Conservation (phyloP, 2,888 invertebrate species). For the Heliconius charithonia region DNA sequence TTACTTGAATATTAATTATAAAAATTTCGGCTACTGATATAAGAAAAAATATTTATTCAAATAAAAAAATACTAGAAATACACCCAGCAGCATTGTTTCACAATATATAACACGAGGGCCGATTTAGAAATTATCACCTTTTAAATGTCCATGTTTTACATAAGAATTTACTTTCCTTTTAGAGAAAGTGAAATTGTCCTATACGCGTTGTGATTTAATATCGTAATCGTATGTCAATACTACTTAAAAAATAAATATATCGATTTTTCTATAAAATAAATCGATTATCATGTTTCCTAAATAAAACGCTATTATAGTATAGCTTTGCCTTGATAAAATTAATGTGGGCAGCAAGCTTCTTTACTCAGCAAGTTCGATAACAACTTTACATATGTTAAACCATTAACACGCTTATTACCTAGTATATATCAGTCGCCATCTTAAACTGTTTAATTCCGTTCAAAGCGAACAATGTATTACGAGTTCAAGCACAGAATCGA, state of each 20-base stretch:
- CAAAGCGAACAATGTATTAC: conserved; percentile 45
- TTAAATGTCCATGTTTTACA: conserved; percentile 43
- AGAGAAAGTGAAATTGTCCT: conserved; percentile 47
- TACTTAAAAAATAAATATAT: neutral
- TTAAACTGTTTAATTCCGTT: conserved; percentile 44
- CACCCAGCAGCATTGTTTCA: neutral
- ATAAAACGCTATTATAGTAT: neutral
- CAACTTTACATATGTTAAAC: conserved; percentile 22
- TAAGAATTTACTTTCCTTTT: conserved; percentile 48
- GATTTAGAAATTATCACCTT: conserved; percentile 39
- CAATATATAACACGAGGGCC: conserved; percentile 6
- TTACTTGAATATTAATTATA: too few species aligned
- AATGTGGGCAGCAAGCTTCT: conserved; percentile 16
- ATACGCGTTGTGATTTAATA: conserved; percentile 26
- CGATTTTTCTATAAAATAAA: conserved; percentile 3
- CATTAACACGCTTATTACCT: conserved; percentile 25
- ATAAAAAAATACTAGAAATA: neutral
- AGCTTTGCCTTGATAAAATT: neutral
- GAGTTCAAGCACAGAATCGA: conserved; percentile 54
- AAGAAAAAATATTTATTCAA: too few species aligned
- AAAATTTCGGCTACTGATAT: too few species aligned
- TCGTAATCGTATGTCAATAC: conserved; percentile 25
- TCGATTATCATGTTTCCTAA: neutral
- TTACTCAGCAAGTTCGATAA: conserved; percentile 10
- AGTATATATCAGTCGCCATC: conserved; percentile 41